phyloP scores from a whole-genome alignment of 2,113 vertebrate species.

The Geococcyx californianus region DNA sequence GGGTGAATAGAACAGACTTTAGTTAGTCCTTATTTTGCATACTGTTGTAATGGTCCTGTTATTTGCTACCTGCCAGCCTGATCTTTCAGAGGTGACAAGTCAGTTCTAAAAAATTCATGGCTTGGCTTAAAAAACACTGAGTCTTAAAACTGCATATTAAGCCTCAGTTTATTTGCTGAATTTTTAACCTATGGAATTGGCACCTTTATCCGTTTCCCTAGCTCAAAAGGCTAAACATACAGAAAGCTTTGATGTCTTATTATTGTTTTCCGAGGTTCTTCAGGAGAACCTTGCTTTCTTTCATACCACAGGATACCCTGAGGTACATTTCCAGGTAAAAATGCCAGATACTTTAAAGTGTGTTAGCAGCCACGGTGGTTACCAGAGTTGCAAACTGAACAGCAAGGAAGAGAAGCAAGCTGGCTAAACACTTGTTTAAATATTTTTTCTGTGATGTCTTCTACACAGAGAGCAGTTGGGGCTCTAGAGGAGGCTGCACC shows the following conservation, averaged over 20 bases:
- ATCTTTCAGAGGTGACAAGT: not conserved
- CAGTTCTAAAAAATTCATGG: not conserved
- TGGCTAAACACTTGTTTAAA: not conserved
- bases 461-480: not conserved
- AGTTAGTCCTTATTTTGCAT: not conserved
- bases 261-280: not conserved
- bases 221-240: not conserved
- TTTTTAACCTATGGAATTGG: not conserved
- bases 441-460: not conserved
- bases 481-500: not conserved
- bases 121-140: not conserved
- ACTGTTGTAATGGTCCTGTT: not conserved
- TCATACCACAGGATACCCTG: not conserved
- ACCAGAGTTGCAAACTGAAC: not conserved
- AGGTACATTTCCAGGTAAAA: not conserved
- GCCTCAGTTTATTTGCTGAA: not conserved
- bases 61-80: not conserved
- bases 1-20: not conserved
- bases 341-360: not conserved
- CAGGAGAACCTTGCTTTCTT: not conserved
- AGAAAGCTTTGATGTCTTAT: not conserved
- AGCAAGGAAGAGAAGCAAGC: not conserved
- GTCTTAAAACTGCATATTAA: not conserved
- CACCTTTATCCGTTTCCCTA: not conserved
- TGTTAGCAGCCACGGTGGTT: not conserved